Percentiles rank a stretch among this genome's conserved stretches.
These are phyloP conservation scores for Scomber japonicus DNA, from an alignment of 2,113 vertebrate species.

Conservation along the genomic window DNA sequence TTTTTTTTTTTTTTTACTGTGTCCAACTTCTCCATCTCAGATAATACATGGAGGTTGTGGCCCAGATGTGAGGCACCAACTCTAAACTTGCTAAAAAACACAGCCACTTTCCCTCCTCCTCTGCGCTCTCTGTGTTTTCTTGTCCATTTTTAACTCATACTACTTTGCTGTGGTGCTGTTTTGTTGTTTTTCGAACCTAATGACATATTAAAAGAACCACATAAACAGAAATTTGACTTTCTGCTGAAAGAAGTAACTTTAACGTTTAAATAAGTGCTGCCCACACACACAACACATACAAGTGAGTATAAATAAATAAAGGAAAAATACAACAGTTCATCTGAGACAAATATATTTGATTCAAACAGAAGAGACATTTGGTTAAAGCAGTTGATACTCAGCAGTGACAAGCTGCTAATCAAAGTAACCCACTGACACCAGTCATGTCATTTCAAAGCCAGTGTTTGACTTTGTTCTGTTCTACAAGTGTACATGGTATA, in stretches of 20 bases:
- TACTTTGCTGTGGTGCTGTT: neutral
- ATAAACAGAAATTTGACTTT: slow-evolving; percentile 41
- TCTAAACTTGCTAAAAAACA: slow-evolving; percentile 53
- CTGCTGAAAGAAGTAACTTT: slow-evolving; percentile 1
- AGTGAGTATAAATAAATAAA: neutral
- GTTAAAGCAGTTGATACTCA: no score
- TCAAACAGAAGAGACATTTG: neutral
- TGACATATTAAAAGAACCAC: slow-evolving; percentile 24
- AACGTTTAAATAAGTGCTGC: neutral
- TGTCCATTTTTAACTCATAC: slow-evolving; percentile 32
- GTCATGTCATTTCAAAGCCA: slow-evolving; percentile 22
- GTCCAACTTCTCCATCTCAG: slow-evolving; percentile 72
- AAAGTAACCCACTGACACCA: neutral
- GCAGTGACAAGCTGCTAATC: neutral
- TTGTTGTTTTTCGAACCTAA: slow-evolving; percentile 20
- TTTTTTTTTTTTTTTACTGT: slow-evolving; percentile 47
- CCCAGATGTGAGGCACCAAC: slow-evolving; percentile 78
- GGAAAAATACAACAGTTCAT: neutral
- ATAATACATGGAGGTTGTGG: slow-evolving; percentile 64
- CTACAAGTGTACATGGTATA: neutral
- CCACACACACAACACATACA: neutral
- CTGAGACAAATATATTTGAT: slow-evolving; percentile 9
- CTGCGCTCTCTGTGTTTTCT: slow-evolving; percentile 35
- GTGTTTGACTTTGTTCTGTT: slow-evolving; percentile 16
- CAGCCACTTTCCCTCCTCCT: slow-evolving; percentile 68